Percentiles rank a stretch among this genome's conserved stretches.
Evolutionary conservation across 2,888 invertebrate species (phyloP).

Genomic region (Lasioglossum pauxillum): DNA sequence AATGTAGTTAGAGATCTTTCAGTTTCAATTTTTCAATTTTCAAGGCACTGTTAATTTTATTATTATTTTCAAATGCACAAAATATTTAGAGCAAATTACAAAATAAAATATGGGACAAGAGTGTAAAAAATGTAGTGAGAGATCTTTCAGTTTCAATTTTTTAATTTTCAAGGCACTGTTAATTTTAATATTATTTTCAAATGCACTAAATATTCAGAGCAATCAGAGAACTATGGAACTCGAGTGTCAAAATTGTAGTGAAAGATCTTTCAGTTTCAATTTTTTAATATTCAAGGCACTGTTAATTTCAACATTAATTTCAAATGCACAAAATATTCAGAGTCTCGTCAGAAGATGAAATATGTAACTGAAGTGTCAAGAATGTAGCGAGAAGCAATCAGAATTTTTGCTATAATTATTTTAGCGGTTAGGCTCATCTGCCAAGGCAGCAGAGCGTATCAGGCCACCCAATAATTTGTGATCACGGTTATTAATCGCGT

Average conservation of each 20-base stretch:
- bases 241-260: constrained; percentile 28
- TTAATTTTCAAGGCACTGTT: no score
- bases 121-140: constrained; percentile 30
- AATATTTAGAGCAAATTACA: neutral
- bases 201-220: neutral
- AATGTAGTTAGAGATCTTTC: neutral
- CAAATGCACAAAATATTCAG: neutral
- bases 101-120: neutral
- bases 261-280: neutral
- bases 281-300: neutral
- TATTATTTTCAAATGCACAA: no score
- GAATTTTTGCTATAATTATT: constrained; percentile 28
- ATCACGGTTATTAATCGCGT: constrained; percentile 46
- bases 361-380: constrained; percentile 5
- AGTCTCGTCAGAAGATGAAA: neutral
- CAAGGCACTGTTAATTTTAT: neutral
- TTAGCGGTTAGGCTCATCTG: constrained; percentile 33
- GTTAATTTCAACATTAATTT: no score
- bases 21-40: neutral
- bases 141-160: neutral
- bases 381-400: constrained; percentile 19
- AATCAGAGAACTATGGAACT: neutral
- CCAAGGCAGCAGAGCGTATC: constrained; percentile 49
- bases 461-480: constrained; percentile 33
- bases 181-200: no score